These are phyloP conservation scores for Loriculus beryllinus DNA, from an alignment of 2,797 vertebrate genomes.

Conservation along the genomic window DNA sequence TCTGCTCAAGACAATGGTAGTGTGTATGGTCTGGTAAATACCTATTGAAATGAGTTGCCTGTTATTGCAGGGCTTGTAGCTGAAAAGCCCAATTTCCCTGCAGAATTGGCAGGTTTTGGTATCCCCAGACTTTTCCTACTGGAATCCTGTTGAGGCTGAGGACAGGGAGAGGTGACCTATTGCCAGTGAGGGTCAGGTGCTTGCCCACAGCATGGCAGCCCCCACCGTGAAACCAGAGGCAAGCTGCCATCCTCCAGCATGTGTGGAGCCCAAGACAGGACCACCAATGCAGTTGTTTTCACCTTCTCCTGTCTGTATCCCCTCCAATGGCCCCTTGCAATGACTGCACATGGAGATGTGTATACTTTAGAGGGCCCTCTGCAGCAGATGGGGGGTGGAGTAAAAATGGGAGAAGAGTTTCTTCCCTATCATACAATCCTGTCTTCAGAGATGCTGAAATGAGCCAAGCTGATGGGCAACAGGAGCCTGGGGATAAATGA, in stretches of 20 bases:
- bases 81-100: not conserved
- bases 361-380: not conserved
- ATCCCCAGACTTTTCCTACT: not conserved
- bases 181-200: accelerated
- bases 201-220: not conserved
- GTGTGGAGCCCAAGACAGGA: accelerated
- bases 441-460: not conserved
- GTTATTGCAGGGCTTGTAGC: not conserved
- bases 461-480: not conserved
- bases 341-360: accelerated
- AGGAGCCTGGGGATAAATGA: not conserved
- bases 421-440: not conserved
- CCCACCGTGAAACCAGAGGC: not conserved
- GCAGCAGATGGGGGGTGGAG: not conserved
- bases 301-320: not conserved
- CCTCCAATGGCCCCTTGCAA: accelerated
- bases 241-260: accelerated
- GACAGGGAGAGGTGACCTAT: not conserved
- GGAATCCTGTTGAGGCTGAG: not conserved
- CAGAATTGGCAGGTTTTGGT: not conserved
- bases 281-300: accelerated
- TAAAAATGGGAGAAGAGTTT: not conserved
- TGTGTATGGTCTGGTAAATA: constrained; percentile 57
- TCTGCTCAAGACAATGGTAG: constrained; percentile 48
- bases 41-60: constrained; percentile 22